These are phyloP conservation scores for Pristiophorus japonicus DNA, from an alignment of 2,113 vertebrate species.

Conservation along the genomic window DNA sequence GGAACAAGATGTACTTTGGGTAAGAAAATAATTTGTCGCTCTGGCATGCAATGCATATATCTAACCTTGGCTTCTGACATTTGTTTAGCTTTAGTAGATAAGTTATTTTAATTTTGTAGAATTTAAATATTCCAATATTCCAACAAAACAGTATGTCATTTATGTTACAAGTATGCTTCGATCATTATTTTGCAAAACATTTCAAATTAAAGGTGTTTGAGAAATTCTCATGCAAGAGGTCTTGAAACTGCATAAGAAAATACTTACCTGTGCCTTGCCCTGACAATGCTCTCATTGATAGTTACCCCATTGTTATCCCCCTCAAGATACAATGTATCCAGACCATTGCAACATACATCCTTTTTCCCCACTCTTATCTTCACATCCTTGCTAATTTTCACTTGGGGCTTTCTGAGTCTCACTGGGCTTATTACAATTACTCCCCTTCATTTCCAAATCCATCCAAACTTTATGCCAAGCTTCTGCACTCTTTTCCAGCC, in stretches of 20 bases:
- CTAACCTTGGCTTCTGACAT: not conserved
- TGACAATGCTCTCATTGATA: not conserved
- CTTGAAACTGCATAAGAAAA: not conserved
- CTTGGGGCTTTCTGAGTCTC: too few relatives aligned
- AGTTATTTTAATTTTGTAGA: not conserved
- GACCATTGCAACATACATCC: too few relatives aligned
- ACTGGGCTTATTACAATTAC: too few relatives aligned
- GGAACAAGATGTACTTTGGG: conserved; percentile 76
- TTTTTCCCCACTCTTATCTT: too few relatives aligned
- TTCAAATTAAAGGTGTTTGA: not conserved
- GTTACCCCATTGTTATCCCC: not conserved
- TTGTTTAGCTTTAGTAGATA: not conserved
- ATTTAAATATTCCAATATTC: not conserved
- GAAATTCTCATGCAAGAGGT: not conserved
- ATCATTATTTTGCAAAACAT: not conserved
- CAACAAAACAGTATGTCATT: not conserved
- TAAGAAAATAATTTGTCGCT: conserved; percentile 49
- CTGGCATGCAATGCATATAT: not conserved
- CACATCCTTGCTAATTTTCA: too few relatives aligned
- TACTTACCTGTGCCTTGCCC: not conserved
- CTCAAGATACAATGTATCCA: not conserved
- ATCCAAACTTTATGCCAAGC: too few relatives aligned
- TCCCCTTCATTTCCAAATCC: too few relatives aligned
- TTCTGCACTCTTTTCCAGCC: too few relatives aligned
- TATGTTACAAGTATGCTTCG: not conserved